A percentile compares a stretch with the other conserved stretches of the same genome.
phyloP scores from a whole-genome alignment of 2,797 vertebrate genomes.

The Monodelphis domestica region DNA sequence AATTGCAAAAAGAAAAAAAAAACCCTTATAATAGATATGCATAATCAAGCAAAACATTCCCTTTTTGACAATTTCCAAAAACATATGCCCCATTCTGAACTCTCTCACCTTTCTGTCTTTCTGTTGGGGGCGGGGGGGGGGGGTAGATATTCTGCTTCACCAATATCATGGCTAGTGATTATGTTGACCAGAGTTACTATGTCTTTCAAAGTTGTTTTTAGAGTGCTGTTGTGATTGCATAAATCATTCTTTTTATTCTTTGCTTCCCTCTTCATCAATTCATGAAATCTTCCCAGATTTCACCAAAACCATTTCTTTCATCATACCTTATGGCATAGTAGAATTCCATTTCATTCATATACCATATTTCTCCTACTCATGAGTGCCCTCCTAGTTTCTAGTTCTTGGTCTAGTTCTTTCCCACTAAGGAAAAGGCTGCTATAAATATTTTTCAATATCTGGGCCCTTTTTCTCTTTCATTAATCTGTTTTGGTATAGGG shows the following conservation, averaged over 20 bases:
- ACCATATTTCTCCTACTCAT: neutral
- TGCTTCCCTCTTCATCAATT: neutral
- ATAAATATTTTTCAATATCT: neutral
- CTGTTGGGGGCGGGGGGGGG: too few relatives aligned
- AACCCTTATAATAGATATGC: neutral
- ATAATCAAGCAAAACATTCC: neutral
- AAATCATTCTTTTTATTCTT: neutral
- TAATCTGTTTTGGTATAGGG: neutral
- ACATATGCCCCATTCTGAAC: neutral
- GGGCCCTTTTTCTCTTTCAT: neutral
- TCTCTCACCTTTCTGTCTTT: neutral
- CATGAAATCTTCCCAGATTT: neutral
- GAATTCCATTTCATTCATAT: too few relatives aligned
- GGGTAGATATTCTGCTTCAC: neutral
- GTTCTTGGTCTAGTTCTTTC: neutral
- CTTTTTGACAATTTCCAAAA: too few relatives aligned
- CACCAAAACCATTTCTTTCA: neutral
- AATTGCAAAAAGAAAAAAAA: neutral
- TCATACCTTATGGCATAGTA: neutral
- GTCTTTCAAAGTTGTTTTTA: neutral
- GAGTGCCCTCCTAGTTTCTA: neutral
- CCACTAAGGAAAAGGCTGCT: neutral
- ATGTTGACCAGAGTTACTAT: neutral
- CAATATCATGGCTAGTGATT: neutral
- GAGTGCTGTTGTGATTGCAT: neutral